Percentiles rank a stretch among this genome's conserved stretches.
phyloP scores from a whole-genome alignment of 2,888 invertebrate species.

The Peribatodes rhomboidaria region DNA sequence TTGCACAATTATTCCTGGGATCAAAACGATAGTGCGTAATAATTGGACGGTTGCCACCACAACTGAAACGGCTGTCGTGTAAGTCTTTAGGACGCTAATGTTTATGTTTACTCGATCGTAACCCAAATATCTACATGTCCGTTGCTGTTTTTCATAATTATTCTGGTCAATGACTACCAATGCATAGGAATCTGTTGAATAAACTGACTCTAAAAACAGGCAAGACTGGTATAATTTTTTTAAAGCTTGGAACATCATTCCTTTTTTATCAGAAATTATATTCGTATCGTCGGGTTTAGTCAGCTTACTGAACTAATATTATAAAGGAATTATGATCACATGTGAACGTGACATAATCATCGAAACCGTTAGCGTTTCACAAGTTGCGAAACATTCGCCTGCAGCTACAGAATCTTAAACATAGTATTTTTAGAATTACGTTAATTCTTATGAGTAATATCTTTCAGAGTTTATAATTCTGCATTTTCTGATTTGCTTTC shows the following conservation, averaged over 20 bases:
- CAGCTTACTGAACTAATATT: slow-evolving; percentile 2
- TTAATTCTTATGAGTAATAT: neutral
- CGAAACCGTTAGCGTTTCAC: slow-evolving; percentile 8
- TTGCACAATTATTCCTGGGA: slow-evolving; percentile 37
- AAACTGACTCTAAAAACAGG: slow-evolving; percentile 8
- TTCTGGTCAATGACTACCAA: slow-evolving; percentile 21
- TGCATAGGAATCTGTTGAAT: slow-evolving; percentile 17
- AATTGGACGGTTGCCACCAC: slow-evolving; percentile 59
- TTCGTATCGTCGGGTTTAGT: neutral
- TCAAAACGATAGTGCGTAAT: slow-evolving; percentile 42
- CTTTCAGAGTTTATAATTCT: slow-evolving; percentile 5
- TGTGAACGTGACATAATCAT: slow-evolving; percentile 22
- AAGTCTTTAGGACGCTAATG: slow-evolving; percentile 63
- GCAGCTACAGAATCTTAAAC: slow-evolving; percentile 2
- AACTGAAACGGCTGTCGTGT: slow-evolving; percentile 61
- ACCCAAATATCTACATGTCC: slow-evolving; percentile 60
- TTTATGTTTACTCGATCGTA: slow-evolving; percentile 71
- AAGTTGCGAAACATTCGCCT: slow-evolving; percentile 17
- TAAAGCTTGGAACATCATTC: neutral
- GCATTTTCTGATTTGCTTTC: neutral
- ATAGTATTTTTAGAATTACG: slow-evolving; percentile 3
- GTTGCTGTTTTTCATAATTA: slow-evolving; percentile 24
- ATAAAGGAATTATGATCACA: slow-evolving; percentile 18
- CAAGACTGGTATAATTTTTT: slow-evolving; percentile 1
- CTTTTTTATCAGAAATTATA: neutral